Evolutionary conservation across 2,797 vertebrate genomes (phyloP), one percentile per base, ranked within the genome.

Genomic region (Pseudopleuronectes americanus): DNA sequence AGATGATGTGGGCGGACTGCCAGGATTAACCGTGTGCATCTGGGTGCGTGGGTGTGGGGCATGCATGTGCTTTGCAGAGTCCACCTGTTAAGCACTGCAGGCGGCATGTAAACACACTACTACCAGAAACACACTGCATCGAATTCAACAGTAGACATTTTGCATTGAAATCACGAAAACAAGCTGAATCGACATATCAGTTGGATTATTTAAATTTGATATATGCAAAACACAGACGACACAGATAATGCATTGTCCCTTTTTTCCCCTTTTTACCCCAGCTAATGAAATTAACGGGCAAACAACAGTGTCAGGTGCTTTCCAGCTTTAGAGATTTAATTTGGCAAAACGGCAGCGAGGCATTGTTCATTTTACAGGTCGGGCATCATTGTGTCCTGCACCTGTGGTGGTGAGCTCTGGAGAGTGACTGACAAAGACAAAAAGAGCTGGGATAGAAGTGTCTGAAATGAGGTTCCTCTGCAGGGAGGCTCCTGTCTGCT

Each of bases 21-120:
- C 80, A 84, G 79, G 88, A 90, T 90, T 92, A 87, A 77, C 33
- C 13, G 36, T 67, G 55, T 71, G n/a, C 38, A 66, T 83, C 28
- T 61, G 54, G 73, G 55, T 65, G n/a, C 38, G 55, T 52, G 48
- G 61, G 68, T 45, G 31, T 61, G 57, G 41, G 68, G 58, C 49
- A 56, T 56, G 47, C 62, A 63, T 45, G 31, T 57, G 53, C 63
- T 68, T 75, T 59, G n/a, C 17, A 31, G 64, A 14, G 52, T 22
- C 57, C 75, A 84, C 79, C 71, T 90, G 76, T 81, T 82, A 66
- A 64, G 68, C 22, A 31, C 38, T 24, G 43, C 17, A 17, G 2
- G 9, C 45, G 51, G n/a, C 45, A 47, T 73, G 7, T 43, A 60
- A 77, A 70, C 41, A 62, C 24, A 48, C 14, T 24, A 14, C 66